Evolutionary conservation across 2,797 vertebrate species (phyloP).

Genomic region (Gymnothorax javanicus): DNA sequence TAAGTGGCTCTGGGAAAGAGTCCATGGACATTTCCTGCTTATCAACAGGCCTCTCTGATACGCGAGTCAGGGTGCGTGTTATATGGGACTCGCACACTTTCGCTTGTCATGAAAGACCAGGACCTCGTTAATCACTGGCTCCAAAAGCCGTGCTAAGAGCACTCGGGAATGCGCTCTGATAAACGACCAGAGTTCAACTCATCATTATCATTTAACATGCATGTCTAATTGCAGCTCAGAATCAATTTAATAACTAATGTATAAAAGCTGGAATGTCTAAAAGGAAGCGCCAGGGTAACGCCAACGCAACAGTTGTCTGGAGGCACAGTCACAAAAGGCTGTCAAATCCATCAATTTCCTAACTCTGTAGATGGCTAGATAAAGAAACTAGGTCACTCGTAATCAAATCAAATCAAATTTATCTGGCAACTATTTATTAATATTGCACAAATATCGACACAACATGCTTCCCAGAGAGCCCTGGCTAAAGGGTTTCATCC

Average conservation of each 20-base stretch:
- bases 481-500: too few relatives aligned
- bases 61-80: not conserved
- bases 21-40: not conserved
- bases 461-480: too few relatives aligned
- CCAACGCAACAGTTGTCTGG: not conserved
- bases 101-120: constrained; percentile 22
- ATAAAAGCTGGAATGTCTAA: not conserved
- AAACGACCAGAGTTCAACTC: not conserved
- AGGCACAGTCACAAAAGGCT: not conserved
- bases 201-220: constrained; percentile 13
- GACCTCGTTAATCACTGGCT: constrained; percentile 23
- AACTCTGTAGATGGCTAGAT: not conserved
- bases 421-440: too few relatives aligned
- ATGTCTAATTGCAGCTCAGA: not conserved
- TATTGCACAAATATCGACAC: too few relatives aligned
- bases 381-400: not conserved
- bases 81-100: constrained; percentile 3
- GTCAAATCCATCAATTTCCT: not conserved
- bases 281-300: not conserved
- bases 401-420: too few relatives aligned
- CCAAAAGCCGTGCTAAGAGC: not conserved
- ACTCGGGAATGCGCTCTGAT: not conserved
- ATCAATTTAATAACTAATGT: not conserved
- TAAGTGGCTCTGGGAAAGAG: not conserved
- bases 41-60: not conserved